Evolutionary conservation across 2,113 vertebrate species (phyloP), one percentile per base, ranked within the genome.

Genomic region (Poeciliopsis turrubarensis): DNA sequence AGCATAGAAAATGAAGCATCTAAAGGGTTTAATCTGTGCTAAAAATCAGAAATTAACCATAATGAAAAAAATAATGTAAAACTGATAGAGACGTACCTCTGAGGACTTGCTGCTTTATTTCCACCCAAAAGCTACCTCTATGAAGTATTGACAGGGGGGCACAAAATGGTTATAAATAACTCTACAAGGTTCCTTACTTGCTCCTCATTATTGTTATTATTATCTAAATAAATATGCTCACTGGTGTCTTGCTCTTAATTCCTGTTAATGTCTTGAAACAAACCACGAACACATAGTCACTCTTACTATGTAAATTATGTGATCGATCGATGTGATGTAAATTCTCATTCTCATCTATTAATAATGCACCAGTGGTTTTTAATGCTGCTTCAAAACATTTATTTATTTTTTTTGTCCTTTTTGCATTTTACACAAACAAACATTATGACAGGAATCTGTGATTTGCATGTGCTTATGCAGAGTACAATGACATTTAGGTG

Each of bases 371-470:
- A 61, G 79, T 26, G 26, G 1, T 17, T 7, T 12, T 17, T 29
- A 86, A 75, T 91, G 85, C 82, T 92, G 93, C 92, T 93, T 94
- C 37, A 94, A 93, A 95, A 94, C 94, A 94, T 95, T 95, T 95
- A 95, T 94, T 95, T 81, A 78, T 70, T 39, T 72, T 72, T 62
- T 73, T 78, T 81, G 70, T 84, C 57, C 60, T 57, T 81, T 80
- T 91, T 82, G 66, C 57, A 71, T 70, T 87, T 83, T 75, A 87
- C 79, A 91, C 82, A 87, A 74, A 91, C 82, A 87, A 74, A 90
- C 61, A 86, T 68, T 11, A 77, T 57, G 84, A 93, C 87, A 92
- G 88, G 86, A 60, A 87, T 79, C 29, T 31, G 26, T 86, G 74
- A 90, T 73, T 63, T 57, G 51, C 51, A 79, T 89, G 74, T 88